These are phyloP conservation scores for Cyclophora albipunctata DNA, from an alignment of 2,888 invertebrate genomes.

Conservation along the genomic window DNA sequence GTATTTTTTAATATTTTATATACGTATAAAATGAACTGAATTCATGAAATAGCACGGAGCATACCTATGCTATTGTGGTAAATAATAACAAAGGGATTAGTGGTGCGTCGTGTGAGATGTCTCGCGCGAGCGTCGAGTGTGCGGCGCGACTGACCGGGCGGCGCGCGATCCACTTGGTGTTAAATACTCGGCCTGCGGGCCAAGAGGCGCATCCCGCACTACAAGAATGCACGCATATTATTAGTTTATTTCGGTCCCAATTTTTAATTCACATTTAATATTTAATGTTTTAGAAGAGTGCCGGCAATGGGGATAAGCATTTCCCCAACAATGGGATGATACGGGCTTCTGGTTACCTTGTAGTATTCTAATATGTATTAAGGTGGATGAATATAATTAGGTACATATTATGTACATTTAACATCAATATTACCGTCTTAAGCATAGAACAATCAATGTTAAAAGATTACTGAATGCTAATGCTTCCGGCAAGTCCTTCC, in stretches of 20 bases:
- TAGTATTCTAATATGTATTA: no score
- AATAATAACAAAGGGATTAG: conserved; percentile 16
- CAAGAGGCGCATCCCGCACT: conserved; percentile 51
- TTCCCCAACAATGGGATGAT: no score
- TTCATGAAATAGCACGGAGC: conserved; percentile 3
- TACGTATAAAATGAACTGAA: background rate
- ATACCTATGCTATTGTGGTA: conserved; percentile 21
- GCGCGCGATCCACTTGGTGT: conserved; percentile 57
- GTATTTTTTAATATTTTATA: background rate
- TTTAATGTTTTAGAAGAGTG: no score
- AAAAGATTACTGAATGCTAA: no score
- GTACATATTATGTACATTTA: no score
- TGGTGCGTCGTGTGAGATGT: conserved; percentile 25
- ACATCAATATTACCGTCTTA: no score
- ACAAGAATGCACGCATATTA: conserved; percentile 42
- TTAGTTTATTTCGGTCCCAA: conserved; percentile 33
- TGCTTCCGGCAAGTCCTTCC: no score
- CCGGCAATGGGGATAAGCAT: no score
- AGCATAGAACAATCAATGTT: no score
- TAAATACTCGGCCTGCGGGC: conserved; percentile 65
- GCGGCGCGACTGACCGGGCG: conserved; percentile 57
- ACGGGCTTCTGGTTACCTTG: no score
- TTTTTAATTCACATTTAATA: background rate
- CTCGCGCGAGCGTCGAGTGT: conserved; percentile 48
- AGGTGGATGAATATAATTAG: no score